Percentiles rank a stretch among this genome's conserved stretches.
These are phyloP conservation scores for Coturnix japonica DNA, from an alignment of 2,113 vertebrate genomes.

Conservation along the genomic window DNA sequence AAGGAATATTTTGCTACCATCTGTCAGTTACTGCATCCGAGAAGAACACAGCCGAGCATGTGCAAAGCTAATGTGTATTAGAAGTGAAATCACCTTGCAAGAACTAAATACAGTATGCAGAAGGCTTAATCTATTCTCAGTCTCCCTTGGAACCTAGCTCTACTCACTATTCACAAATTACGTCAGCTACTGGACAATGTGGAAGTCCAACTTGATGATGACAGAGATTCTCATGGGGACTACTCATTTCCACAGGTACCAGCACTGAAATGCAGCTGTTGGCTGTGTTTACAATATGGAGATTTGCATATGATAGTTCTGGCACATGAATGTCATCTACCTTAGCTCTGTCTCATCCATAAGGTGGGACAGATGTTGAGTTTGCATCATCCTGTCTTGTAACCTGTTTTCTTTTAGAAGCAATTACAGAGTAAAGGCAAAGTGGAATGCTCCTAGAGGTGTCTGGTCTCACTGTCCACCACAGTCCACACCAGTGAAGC, in stretches of 20 bases:
- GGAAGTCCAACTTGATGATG: neutral
- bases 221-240: neutral
- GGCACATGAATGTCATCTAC: fast-evolving
- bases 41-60: neutral
- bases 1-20: slow-evolving; percentile 56
- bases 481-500: neutral
- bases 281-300: neutral
- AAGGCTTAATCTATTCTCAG: slow-evolving; percentile 50
- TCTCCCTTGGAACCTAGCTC: slow-evolving; percentile 3
- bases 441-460: neutral
- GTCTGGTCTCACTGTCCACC: neutral
- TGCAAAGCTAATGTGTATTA: slow-evolving; percentile 8
- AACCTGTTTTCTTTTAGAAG: neutral
- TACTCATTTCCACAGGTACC: neutral
- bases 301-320: neutral
- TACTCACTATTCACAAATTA: slow-evolving; percentile 16
- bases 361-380: neutral
- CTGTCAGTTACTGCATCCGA: slow-evolving; percentile 53
- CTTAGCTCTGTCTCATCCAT: neutral
- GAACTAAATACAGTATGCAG: neutral
- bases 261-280: neutral
- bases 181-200: neutral
- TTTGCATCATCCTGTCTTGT: neutral
- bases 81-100: slow-evolving; percentile 42
- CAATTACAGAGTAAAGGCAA: neutral